These are phyloP conservation scores for Macrosteles quadrilineatus DNA, from an alignment of 1,140 invertebrate genomes.

Conservation along the genomic window DNA sequence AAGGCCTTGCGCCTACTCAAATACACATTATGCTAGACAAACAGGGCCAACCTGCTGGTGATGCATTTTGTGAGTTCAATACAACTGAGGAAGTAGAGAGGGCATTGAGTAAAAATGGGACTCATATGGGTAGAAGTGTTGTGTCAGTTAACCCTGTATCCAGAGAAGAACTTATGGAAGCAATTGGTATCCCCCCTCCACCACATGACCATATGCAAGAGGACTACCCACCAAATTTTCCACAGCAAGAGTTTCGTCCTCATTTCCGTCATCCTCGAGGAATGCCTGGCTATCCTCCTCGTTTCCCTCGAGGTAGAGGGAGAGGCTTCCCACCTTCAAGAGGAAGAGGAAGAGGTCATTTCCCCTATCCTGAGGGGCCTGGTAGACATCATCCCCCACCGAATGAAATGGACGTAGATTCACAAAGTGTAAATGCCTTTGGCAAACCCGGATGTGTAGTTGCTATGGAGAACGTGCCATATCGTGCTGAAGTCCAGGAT, in stretches of 20 bases:
- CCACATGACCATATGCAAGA: background rate
- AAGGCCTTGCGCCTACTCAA: conserved; percentile 70
- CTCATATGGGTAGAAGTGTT: conserved; percentile 62
- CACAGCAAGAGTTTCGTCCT: background rate
- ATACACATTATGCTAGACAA: conserved; percentile 76
- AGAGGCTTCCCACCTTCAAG: conserved; percentile 52
- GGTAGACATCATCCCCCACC: background rate
- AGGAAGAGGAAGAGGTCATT: conserved; percentile 49
- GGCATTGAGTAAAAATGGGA: conserved; percentile 68
- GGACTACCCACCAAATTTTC: background rate
- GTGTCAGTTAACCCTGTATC: conserved; percentile 67
- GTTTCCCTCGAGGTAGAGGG: conserved; percentile 48
- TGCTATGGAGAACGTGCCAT: conserved; percentile 82
- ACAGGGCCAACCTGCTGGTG: conserved; percentile 69
- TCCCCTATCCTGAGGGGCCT: background rate
- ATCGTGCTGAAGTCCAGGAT: conserved; percentile 80
- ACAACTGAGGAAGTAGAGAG: conserved; percentile 65
- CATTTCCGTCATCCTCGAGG: background rate
- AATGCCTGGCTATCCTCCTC: background rate
- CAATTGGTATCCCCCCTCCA: conserved; percentile 44
- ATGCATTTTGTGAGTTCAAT: conserved; percentile 84
- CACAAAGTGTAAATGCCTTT: conserved; percentile 54
- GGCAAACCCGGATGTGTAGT: conserved; percentile 80
- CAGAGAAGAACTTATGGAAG: conserved; percentile 59
- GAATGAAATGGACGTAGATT: background rate